Evolutionary conservation across 2,888 invertebrate genomes (phyloP).

Genomic region (Agapostemon virescens): DNA sequence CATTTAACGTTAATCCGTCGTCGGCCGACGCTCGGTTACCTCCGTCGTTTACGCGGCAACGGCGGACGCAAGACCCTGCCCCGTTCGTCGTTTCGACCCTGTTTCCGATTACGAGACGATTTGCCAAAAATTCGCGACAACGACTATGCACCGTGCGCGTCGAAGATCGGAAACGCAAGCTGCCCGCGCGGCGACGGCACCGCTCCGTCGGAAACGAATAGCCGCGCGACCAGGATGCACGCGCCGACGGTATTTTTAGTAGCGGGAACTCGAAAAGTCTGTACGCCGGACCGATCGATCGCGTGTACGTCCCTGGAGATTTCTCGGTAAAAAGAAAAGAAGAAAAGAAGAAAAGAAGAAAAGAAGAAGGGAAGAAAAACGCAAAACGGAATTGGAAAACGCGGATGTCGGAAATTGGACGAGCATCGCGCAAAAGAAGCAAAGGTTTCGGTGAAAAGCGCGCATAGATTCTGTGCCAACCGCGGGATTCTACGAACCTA

Average conservation of each 20-base stretch:
- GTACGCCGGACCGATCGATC: not conserved
- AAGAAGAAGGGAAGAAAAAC: too few species aligned
- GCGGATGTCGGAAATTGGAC: not conserved
- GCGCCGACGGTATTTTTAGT: not conserved
- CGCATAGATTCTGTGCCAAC: slow-evolving; percentile 34
- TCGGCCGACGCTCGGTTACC: slow-evolving; percentile 59
- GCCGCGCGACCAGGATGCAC: not conserved
- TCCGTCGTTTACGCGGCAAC: slow-evolving; percentile 64
- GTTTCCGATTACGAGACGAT: not conserved
- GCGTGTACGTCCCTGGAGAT: slow-evolving; percentile 1
- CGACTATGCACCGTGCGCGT: not conserved
- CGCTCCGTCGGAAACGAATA: not conserved
- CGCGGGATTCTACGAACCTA: slow-evolving; percentile 24
- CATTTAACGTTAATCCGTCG: slow-evolving; percentile 77
- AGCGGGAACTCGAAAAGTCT: not conserved
- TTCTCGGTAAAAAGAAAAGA: slow-evolving; percentile 10
- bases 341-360: too few species aligned
- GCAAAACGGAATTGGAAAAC: not conserved
- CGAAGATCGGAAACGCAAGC: not conserved
- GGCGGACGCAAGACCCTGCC: too few species aligned
- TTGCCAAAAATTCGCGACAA: slow-evolving; percentile 10
- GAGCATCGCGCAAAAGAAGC: not conserved
- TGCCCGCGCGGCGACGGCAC: not conserved
- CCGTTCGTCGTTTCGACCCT: slow-evolving; percentile 16
- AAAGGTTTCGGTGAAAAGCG: not conserved